Evolutionary conservation across 2,797 vertebrate species (phyloP).

Genomic region (Huso huso): DNA sequence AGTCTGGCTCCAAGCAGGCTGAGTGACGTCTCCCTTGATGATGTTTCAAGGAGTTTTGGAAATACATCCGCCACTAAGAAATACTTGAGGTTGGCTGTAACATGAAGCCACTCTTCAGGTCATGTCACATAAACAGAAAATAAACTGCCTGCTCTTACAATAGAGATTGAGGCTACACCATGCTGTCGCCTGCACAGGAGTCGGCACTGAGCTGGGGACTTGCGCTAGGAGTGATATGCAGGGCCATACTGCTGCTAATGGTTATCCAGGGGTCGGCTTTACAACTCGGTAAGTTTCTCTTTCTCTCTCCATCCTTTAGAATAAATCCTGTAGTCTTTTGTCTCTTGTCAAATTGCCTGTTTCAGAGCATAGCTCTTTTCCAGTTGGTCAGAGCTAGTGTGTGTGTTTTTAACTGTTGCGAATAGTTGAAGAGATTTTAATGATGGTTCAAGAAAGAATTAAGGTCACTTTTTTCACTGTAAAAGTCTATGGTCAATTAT

Average conservation of each 20-base stretch:
- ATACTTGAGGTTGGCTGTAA: constrained; percentile 53
- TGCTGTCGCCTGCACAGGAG: constrained; percentile 50
- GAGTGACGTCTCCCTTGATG: constrained; percentile 35
- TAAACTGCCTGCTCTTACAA: constrained; percentile 60
- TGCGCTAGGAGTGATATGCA: constrained; percentile 25
- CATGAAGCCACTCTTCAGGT: constrained; percentile 53
- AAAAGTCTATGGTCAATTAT: too few species aligned
- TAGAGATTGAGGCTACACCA: constrained; percentile 66
- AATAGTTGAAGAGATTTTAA: too few species aligned
- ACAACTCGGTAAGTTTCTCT: constrained; percentile 56
- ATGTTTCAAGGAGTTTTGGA: constrained; percentile 29
- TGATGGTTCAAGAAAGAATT: too few species aligned
- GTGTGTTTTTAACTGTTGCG: too few species aligned
- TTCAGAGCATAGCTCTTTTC: too few species aligned
- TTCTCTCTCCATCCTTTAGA: constrained; percentile 8
- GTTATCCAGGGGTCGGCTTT: constrained; percentile 46
- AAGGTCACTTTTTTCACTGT: too few species aligned
- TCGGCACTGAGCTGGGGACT: constrained; percentile 35
- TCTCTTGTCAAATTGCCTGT: too few species aligned
- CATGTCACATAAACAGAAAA: constrained; percentile 53
- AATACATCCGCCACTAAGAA: constrained; percentile 42
- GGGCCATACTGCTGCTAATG: constrained; percentile 36
- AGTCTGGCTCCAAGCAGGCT: constrained; percentile 40
- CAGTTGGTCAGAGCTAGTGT: too few species aligned
- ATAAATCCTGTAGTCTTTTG: not conserved